A percentile compares a stretch with the other conserved stretches of the same genome.
phyloP scores from a whole-genome alignment of 2,888 invertebrate species.

The Pterostichus niger region DNA sequence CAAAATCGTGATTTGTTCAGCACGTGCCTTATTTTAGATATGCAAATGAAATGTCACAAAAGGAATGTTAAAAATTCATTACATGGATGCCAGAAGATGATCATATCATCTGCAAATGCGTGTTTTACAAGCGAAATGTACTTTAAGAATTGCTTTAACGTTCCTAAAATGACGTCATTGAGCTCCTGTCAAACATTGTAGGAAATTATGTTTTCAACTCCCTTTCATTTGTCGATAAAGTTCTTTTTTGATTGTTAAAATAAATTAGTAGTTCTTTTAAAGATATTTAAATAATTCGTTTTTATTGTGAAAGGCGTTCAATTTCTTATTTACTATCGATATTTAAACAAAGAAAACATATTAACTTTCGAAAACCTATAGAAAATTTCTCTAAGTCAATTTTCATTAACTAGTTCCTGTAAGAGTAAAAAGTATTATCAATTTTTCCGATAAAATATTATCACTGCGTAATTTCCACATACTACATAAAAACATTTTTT shows the following conservation, averaged over 20 bases:
- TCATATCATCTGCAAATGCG: conserved; percentile 45
- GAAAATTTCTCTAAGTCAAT: too few relatives aligned
- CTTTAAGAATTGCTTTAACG: conserved; percentile 11
- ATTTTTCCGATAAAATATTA: too few relatives aligned
- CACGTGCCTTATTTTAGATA: conserved; percentile 52
- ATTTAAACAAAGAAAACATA: neutral
- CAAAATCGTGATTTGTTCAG: conserved; percentile 9
- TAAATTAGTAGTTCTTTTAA: neutral
- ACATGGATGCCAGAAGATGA: conserved; percentile 47
- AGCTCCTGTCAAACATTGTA: neutral
- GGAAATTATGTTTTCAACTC: neutral
- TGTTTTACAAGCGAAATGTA: conserved; percentile 30
- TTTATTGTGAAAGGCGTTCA: conserved; percentile 25
- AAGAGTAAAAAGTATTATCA: too few relatives aligned
- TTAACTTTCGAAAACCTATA: neutral
- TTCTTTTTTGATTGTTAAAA: neutral
- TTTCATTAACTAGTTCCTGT: too few relatives aligned
- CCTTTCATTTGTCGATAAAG: conserved; percentile 2
- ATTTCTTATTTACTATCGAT: conserved; percentile 2
- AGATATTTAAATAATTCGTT: conserved; percentile 17
- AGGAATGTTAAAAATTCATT: conserved; percentile 56
- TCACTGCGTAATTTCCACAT: too few relatives aligned
- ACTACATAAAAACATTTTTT: neutral
- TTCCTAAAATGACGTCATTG: conserved; percentile 31
- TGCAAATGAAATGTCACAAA: conserved; percentile 58